Evolutionary conservation across 2,797 vertebrate genomes (phyloP).

Genomic region (Lophotriccus pileatus): DNA sequence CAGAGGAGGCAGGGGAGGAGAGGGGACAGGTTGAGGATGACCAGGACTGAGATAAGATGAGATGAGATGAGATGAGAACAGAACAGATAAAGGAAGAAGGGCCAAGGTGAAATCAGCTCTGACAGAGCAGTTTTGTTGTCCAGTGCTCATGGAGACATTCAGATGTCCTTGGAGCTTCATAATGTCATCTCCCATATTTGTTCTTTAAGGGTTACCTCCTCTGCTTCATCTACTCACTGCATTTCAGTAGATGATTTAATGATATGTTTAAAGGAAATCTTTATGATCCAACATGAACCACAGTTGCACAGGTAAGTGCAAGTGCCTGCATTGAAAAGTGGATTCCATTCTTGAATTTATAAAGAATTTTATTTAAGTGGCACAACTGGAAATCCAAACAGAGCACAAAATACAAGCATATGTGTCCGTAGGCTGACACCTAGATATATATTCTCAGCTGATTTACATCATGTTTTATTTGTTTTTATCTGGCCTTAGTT

Average conservation of each 20-base stretch:
- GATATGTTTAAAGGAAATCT: neutral
- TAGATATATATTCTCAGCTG: neutral
- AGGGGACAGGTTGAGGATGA: rapidly evolving
- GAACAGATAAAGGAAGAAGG: neutral
- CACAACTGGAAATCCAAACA: neutral
- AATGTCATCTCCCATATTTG: neutral
- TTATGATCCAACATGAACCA: neutral
- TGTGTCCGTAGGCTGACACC: neutral
- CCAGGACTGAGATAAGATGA: neutral
- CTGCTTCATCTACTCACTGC: neutral
- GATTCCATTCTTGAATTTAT: neutral
- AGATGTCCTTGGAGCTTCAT: neutral
- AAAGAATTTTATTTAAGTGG: neutral
- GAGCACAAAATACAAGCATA: neutral
- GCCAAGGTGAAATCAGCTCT: neutral
- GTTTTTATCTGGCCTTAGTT: neutral
- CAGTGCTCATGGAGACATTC: neutral
- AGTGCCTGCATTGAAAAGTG: neutral
- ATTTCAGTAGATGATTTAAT: neutral
- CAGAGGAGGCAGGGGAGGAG: neutral
- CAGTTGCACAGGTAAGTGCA: neutral
- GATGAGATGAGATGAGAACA: neutral
- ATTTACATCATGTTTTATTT: neutral
- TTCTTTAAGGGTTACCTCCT: neutral
- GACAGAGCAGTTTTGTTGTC: neutral